Conservation (phyloP, 2,797 vertebrate species). For the Tragelaphus eurycerus region DNA sequence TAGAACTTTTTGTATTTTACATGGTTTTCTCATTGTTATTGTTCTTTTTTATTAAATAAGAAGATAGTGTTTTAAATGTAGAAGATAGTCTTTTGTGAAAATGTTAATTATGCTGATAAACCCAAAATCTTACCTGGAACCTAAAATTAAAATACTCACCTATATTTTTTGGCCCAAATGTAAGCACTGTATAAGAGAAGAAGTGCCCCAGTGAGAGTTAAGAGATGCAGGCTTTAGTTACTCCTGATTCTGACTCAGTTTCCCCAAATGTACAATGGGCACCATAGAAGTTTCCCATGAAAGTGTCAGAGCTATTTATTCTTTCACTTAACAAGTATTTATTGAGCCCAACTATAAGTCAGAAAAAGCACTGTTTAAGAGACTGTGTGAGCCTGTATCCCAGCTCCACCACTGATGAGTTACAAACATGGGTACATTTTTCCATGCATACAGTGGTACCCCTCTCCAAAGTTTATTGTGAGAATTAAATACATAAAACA, state of each 20-base stretch:
- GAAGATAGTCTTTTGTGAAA: not conserved
- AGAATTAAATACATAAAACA: not conserved
- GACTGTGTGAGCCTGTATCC: not conserved
- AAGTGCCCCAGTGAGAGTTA: not conserved
- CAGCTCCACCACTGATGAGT: not conserved
- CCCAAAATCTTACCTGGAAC: not conserved
- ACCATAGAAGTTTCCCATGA: not conserved
- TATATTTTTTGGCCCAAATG: not conserved
- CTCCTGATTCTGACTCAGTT: not conserved
- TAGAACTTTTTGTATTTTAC: constrained; percentile 13
- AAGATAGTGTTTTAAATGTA: constrained; percentile 52
- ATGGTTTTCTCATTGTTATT: constrained; percentile 38
- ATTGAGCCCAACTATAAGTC: not conserved
- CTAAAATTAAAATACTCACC: not conserved
- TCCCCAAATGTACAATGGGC: not conserved
- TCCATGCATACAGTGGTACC: not conserved
- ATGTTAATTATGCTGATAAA: not conserved
- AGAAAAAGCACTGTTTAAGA: not conserved
- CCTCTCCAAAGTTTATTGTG: not conserved
- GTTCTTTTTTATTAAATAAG: constrained; percentile 51
- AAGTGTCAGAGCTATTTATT: not conserved
- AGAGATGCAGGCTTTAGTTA: not conserved
- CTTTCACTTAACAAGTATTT: not conserved
- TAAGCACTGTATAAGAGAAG: not conserved
- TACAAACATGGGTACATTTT: not conserved